Conservation (phyloP, 2,113 vertebrate genomes). For the Platysteira castanea region DNA sequence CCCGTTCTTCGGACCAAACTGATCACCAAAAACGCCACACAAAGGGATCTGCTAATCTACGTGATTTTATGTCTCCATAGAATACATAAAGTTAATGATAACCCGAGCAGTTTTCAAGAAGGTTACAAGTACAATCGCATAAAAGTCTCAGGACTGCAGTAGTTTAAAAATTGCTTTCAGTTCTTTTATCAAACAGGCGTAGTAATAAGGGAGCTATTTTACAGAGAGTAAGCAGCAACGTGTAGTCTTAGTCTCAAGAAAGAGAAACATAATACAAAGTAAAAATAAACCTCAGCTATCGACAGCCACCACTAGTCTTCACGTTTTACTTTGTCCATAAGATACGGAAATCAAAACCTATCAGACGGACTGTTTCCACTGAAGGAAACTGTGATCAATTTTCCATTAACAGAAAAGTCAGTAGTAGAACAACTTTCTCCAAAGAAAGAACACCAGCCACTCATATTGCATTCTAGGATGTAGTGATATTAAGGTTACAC, state of each 20-base stretch:
- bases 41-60: background rate
- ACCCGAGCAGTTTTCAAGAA: background rate
- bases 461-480: conserved; percentile 24
- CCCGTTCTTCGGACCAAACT: fast-evolving
- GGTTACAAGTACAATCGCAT: background rate
- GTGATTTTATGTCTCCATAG: background rate
- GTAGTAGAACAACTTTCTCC: conserved; percentile 50
- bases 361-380: conserved; percentile 21
- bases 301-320: conserved; percentile 49
- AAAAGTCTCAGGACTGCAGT: background rate
- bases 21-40: background rate
- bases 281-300: conserved; percentile 39
- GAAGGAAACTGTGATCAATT: background rate
- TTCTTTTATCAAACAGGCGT: conserved; percentile 34
- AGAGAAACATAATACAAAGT: conserved; percentile 38
- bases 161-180: conserved; percentile 37
- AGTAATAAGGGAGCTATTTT: conserved; percentile 31
- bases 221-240: conserved; percentile 26
- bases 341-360: conserved; percentile 23
- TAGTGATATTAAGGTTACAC: conserved; percentile 57
- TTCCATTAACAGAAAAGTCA: conserved; percentile 39
- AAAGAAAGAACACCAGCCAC: conserved; percentile 41
- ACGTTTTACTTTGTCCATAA: conserved; percentile 12
- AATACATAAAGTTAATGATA: background rate
- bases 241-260: background rate